Conservation (phyloP, 2,888 invertebrate species). For the Falcaria lacertinaria region DNA sequence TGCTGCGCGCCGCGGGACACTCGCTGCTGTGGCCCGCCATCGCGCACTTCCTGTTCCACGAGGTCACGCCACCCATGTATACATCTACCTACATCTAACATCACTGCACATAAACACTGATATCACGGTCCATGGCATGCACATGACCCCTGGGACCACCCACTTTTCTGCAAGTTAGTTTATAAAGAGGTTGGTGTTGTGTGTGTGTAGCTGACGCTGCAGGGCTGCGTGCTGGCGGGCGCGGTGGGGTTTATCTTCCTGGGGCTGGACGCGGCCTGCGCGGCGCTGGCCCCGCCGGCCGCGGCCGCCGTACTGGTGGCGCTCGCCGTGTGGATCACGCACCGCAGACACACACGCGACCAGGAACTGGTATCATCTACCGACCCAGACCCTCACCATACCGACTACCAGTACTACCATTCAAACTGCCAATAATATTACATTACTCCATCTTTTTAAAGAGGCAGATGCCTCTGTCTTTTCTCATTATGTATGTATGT, state of each 20-base stretch:
- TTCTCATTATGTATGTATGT: no score
- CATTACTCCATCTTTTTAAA: no score
- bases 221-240: conserved; percentile 79
- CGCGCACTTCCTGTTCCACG: not conserved
- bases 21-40: not conserved
- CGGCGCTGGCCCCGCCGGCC: conserved; percentile 26
- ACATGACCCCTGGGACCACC: not conserved
- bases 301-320: conserved; percentile 22
- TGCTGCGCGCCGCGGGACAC: not conserved
- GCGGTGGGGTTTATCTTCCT: conserved; percentile 84
- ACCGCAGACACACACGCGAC: conserved; percentile 8
- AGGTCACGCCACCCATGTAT: not conserved
- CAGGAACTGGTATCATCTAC: no score
- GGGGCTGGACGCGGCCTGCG: conserved; percentile 69
- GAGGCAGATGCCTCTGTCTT: no score
- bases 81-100: not conserved
- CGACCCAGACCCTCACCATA: no score
- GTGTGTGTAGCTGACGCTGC: conserved; percentile 43
- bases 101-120: no score
- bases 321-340: conserved; percentile 17
- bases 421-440: no score
- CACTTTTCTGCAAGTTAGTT: not conserved
- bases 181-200: not conserved
- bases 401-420: no score
- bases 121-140: no score